Base-by-base conservation (phyloP, 2,797 vertebrate species). In the Fistularia tabacaria region DNA sequence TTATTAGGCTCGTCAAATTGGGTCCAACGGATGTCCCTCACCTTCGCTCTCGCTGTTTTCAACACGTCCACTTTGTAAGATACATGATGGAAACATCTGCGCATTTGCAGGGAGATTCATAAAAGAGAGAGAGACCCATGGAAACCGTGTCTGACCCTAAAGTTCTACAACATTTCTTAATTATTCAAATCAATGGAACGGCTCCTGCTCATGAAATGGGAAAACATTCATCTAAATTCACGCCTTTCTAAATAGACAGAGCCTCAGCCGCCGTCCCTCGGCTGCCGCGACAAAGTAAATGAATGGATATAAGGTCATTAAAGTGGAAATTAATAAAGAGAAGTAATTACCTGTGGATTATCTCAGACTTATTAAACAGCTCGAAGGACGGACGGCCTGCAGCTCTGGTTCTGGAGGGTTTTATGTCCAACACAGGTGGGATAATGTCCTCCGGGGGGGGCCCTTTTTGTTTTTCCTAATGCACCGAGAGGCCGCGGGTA, bases 291-390 rank as follows among this genome's bases (percentile, higher is more conserved):
- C 66, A 76, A 69, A 85, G 57, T 42, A 59, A 78, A 77, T 68
- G 38, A 68, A 81, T 66, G 62, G 70, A 79, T 69, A 72, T 37
- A 54, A 55, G 60, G 65, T 69, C 47, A 61, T 74, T 76, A 64
- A 77, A 76, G 74, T 72, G 47, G 51, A 85, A 87, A 87, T 82
- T 66, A 73, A 83, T 80, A 79, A 83, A 83, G 76, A 60, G 46
- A 43, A 71, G 69, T 81, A 85, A 85, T 87, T 83, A 86, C 78
- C 74, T 84, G 72, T 59, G 74, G 80, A 82, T 88, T 80, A 86
- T 79, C 72, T 71, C 57, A 36, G 50, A 54, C 46, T 59, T 57
- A 84, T 88, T 85, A 85, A 80, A 84, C 58, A 81, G 62, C 65
- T 72, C 42, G 70, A 64, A 62, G 74, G 76, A 71, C 66, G 74